A percentile compares a stretch with the other conserved stretches of the same genome.
Evolutionary conservation across 2,888 invertebrate genomes (phyloP).

Genomic region (Epistrophe eligans): DNA sequence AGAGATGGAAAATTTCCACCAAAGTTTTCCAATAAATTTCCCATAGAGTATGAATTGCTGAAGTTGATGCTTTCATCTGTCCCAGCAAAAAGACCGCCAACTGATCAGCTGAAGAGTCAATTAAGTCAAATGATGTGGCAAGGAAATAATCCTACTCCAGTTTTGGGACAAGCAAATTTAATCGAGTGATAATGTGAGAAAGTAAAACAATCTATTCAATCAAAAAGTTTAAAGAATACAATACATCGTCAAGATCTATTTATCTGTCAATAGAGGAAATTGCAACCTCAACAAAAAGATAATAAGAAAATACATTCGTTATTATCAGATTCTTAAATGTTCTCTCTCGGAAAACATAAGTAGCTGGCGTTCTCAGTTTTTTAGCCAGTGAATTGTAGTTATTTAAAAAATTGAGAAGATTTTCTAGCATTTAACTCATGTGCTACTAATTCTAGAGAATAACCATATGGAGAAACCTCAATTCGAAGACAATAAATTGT

Average conservation of each 20-base stretch:
- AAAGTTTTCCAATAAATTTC: constrained; percentile 87
- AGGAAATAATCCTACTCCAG: neutral
- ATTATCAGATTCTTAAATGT: neutral
- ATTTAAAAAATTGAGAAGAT: neutral
- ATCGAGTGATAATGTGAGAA: neutral
- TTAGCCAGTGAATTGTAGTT: neutral
- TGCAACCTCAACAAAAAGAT: neutral
- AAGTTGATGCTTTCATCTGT: constrained; percentile 90
- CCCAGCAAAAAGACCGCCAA: constrained; percentile 90
- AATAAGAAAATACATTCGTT: neutral
- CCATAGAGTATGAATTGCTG: constrained; percentile 89
- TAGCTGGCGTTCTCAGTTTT: neutral
- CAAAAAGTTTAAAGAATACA: neutral
- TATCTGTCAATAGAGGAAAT: neutral
- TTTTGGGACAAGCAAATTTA: too few relatives aligned
- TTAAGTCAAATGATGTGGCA: constrained; percentile 69
- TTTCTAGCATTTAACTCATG: constrained; percentile 1
- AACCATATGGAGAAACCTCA: neutral
- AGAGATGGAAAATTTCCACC: constrained; percentile 89
- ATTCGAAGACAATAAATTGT: neutral
- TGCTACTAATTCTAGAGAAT: neutral
- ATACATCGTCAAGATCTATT: constrained; percentile 14
- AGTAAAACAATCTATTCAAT: neutral
- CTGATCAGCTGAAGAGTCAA: constrained; percentile 86
- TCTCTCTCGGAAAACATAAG: neutral